Evolutionary conservation across 2,113 vertebrate species (phyloP), one percentile per base, ranked within the genome.

Genomic region (Ramphastos sulfuratus): DNA sequence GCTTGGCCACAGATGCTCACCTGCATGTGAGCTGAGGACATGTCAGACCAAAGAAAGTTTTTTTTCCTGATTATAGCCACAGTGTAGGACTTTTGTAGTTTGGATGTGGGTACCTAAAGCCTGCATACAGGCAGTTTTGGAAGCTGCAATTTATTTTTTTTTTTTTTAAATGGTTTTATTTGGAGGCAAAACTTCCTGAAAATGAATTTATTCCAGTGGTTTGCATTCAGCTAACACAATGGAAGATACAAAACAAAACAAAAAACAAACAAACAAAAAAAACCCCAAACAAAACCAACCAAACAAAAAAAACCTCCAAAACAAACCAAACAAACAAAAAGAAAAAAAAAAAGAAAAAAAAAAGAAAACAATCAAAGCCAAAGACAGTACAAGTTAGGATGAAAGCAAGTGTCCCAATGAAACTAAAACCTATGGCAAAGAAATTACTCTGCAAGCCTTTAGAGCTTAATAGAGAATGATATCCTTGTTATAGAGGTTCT

Each of bases 111-210:
- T 65, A 69, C 7, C 9, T 81, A 73, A 72, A 56, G 1, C 6
- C 7, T 54, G 56, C 18, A 10, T 18, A 19, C 14, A 58, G 14
- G 15, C 61, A 8, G 2, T 74, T 84, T 54, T 12, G 27, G 33
- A 65, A 81, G 6, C 0, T 48, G 1, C 2, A 70, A 1, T 17
- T 0, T 1, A 33, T 28, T 61, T 28, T 42, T 56, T 35, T 1
- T 48, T 35, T 60, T 37, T 12, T 27, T 3, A 18, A 30, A 33
- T 21, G 5, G 2, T 24, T 87, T 70, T 50, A 27, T 74, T 66
- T 63, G 11, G 24, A 87, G 25, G 12, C 10, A 58, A 73, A 12
- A 21, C 18, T 46, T 73, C 25, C 8, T 84, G 25, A 87, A 82
- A 77, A 73, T 12, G 1, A 66, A 61, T 67, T 58, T 28, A 31